Conservation (phyloP, 2,888 invertebrate species). For the Entomobrya multifasciata region DNA sequence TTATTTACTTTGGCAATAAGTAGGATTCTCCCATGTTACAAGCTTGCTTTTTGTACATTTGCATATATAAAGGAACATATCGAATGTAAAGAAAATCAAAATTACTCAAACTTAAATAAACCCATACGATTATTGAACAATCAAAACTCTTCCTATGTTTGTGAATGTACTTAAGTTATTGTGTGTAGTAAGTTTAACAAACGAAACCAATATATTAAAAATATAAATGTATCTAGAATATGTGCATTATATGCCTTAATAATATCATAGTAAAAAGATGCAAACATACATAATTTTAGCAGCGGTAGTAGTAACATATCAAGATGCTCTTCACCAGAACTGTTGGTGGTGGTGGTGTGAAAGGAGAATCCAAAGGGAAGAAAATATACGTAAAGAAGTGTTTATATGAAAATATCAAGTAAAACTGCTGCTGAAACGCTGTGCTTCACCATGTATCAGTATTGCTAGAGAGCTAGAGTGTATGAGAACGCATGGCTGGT, state of each 20-base stretch:
- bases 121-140: too few species aligned
- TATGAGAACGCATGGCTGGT: slow-evolving; percentile 78
- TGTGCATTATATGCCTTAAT: not conserved
- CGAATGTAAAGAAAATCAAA: not conserved
- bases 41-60: not conserved
- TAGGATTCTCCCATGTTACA: too few species aligned
- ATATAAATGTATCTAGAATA: not conserved
- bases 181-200: too few species aligned
- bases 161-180: too few species aligned
- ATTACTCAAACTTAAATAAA: not conserved
- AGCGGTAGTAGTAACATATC: too few species aligned
- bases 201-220: not conserved
- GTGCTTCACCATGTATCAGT: slow-evolving; percentile 6
- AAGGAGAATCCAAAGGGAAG: slow-evolving; percentile 21
- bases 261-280: not conserved
- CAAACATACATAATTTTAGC: too few species aligned
- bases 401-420: not conserved
- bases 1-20: not conserved
- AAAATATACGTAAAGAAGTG: slow-evolving; percentile 31
- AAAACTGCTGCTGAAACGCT: slow-evolving; percentile 9
- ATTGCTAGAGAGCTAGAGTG: slow-evolving; percentile 50
- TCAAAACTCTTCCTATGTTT: too few species aligned
- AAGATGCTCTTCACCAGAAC: too few species aligned
- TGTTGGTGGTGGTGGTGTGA: not conserved
- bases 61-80: not conserved